Base-by-base conservation (phyloP, 1,140 invertebrate species). In the Ericerus pela region DNA sequence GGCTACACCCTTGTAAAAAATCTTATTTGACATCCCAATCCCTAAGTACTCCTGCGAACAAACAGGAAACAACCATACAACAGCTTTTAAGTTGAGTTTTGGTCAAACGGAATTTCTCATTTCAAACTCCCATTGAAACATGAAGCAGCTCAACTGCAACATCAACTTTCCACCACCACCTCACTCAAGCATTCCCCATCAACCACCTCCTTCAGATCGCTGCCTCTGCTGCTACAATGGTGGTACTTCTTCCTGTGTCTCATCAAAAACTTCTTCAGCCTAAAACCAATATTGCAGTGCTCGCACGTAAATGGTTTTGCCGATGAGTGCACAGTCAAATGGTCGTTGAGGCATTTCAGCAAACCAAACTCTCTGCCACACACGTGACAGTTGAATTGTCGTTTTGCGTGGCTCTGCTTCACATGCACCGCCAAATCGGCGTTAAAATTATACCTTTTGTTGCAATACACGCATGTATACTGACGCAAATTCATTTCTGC, bases 321-420 rank as follows among this genome's bases (percentile, higher is more conserved):
- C 26, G 22, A 24, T 2, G 41, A 47, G 26, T 47, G 41, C 3
- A 47, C 14, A 3, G 41, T 47, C 41, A 24, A 20, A 64, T 78
- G 77, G 57, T 76, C 72, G 54, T 75, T 76, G 62, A 79, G 67
- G 62, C 78, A 75, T 61, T 77, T 75, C 63, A 77, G 76, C 37
- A 75, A 69, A 30, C 75, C 76, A 64, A 80, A 80, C 47, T 74
- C 72, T 68, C 78, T 79, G 12, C 73, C 71, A 69, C 78, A 80
- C 65, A 73, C 74, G 30, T 70, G 65, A 67, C 77, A 79, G 55
- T 71, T 67, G 14, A 47, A 47, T 22, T 47, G 41, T 24, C 41
- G 22, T 24, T 2, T 22, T 16, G 22, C 41, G 20, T 47, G 41
- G 16, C 41, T 18, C 26, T 47, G 41, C 20, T 47, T 47, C 4